Evolutionary conservation across 2,113 vertebrate species (phyloP), one percentile per base, ranked within the genome.

Genomic region (Pyxicephalus adspersus): DNA sequence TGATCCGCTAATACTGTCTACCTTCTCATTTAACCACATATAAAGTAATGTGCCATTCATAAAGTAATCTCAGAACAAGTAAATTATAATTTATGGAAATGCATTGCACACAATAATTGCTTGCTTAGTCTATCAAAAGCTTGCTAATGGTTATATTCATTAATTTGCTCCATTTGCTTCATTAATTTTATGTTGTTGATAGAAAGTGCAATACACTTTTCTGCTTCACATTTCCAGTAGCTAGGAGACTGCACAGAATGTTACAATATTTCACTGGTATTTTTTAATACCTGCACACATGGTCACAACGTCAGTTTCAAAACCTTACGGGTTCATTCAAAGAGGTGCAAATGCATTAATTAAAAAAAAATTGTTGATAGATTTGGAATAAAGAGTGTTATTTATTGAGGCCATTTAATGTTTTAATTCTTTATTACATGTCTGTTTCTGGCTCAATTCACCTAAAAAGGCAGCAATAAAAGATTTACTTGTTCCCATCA

Each of bases 131-230:
- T 72, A 88, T 63, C 88, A 83, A 83, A 89, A 85, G 65, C 63
- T 77, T 64, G 6, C 76, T 91, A 89, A 89, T 89, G 87, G 81
- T 80, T 81, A 76, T 80, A 29, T 87, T 89, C 83, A 85, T 87
- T 89, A 87, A 87, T 86, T 89, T 85, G 66, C 89, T 84, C 80
- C 60, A 51, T 85, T 89, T 86, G 81, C 80, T 84, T 91, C 86
- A 87, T 89, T 91, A 86, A 83, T 89, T 91, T 89, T 87, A 85
- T 50, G 0, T 83, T 88, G 73, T 88, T 87, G 79, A 78, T 28
- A 29, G 72, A 88, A 86, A 84, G 83, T 83, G n/a, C 60, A 83
- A 78, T 23, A 70, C 84, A 55, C 70, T 58, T 6, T 17, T 70
- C 20, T 68, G 63, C n/a, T 80, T 71, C 26, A 73, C 68, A 45